A percentile compares a stretch with the other conserved stretches of the same genome.
phyloP scores from a whole-genome alignment of 2,888 invertebrate species.

The Nomada ruficornis region DNA sequence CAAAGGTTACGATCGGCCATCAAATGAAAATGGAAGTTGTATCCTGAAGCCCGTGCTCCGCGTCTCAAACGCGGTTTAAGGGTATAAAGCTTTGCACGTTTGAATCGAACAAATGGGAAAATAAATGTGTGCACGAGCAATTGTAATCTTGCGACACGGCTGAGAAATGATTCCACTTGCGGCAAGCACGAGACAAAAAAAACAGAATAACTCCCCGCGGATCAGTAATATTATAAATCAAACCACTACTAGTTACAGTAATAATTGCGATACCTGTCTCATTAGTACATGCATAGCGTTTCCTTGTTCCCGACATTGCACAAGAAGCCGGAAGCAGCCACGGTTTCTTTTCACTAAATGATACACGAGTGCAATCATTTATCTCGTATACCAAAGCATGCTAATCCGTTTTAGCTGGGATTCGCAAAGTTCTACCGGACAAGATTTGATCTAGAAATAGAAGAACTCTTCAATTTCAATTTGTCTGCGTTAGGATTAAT shows the following conservation, averaged over 20 bases:
- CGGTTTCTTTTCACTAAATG: conserved; percentile 55
- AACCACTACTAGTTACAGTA: conserved; percentile 13
- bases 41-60: not conserved
- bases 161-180: not conserved
- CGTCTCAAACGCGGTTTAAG: not conserved
- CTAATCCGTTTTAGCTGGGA: conserved; percentile 40
- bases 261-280: conserved; percentile 50
- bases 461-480: conserved; percentile 11
- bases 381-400: conserved; percentile 30
- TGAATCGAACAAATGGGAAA: not conserved
- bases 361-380: conserved; percentile 61
- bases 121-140: not conserved
- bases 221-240: not conserved
- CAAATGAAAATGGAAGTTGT: conserved; percentile 16
- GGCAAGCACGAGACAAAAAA: not conserved
- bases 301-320: conserved; percentile 64
- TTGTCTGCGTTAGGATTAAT: not conserved
- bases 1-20: conserved; percentile 32
- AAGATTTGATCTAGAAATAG: not conserved
- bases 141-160: conserved; percentile 3
- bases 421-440: not conserved
- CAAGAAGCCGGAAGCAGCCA: conserved; percentile 66
- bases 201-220: not conserved
- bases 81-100: not conserved
- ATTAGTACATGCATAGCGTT: conserved; percentile 54